A percentile compares a stretch with the other conserved stretches of the same genome.
phyloP scores from a whole-genome alignment of 2,888 invertebrate genomes.

The Chironomus riparius region DNA sequence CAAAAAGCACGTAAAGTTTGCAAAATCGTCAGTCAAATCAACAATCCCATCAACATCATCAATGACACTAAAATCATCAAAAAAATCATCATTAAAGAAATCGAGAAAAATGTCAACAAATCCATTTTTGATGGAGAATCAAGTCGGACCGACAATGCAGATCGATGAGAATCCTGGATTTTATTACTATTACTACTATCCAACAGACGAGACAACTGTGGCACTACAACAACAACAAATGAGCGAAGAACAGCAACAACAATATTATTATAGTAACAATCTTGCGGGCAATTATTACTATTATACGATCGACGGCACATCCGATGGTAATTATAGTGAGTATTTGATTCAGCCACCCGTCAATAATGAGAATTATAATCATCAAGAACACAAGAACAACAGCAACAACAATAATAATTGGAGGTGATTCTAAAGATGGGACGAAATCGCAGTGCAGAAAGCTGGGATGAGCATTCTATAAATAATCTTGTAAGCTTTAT shows the following conservation, averaged over 20 bases:
- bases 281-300: slow-evolving; percentile 16
- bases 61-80: background rate
- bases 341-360: background rate
- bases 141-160: background rate
- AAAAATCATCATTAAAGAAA: background rate
- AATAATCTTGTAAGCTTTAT: background rate
- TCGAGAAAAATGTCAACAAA: background rate
- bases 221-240: background rate
- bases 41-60: background rate
- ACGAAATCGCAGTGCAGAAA: background rate
- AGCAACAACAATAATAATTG: background rate
- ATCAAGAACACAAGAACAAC: background rate
- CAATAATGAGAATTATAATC: slow-evolving; percentile 12
- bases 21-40: slow-evolving; percentile 7
- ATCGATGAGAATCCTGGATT: background rate
- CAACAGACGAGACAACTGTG: background rate
- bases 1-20: slow-evolving; percentile 22
- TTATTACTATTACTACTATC: slow-evolving; percentile 20
- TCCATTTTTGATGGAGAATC: background rate
- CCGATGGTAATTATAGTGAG: slow-evolving; percentile 6
- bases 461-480: background rate
- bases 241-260: background rate
- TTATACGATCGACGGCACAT: slow-evolving; percentile 23
- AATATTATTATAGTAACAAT: background rate
- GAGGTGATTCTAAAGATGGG: slow-evolving; percentile 8